These are phyloP conservation scores for Tragelaphus scriptus DNA, from an alignment of 2,113 vertebrate genomes.

Conservation along the genomic window DNA sequence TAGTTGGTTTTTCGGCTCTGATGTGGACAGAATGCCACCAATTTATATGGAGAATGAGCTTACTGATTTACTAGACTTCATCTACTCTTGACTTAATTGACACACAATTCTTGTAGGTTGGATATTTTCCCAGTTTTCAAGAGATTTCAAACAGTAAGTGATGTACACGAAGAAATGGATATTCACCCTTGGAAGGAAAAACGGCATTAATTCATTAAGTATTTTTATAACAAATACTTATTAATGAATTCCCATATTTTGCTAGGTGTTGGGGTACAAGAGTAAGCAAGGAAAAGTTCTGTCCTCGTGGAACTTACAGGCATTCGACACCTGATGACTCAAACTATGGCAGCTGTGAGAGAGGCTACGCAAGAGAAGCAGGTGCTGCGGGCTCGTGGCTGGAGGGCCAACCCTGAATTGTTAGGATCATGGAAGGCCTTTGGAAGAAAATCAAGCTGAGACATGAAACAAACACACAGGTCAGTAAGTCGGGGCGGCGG, in stretches of 20 bases:
- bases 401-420: not conserved
- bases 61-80: too few species aligned
- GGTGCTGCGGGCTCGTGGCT: not conserved
- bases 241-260: not conserved
- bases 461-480: not conserved
- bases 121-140: not conserved
- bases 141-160: not conserved
- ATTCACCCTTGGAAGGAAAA: not conserved
- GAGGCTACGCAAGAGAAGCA: not conserved
- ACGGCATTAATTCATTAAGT: not conserved
- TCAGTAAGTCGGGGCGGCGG: not conserved
- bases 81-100: not conserved
- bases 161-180: not conserved
- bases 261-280: not conserved
- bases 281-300: not conserved
- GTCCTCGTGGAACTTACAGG: not conserved
- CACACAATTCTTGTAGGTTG: not conserved
- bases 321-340: not conserved
- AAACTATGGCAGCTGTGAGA: not conserved
- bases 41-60: not conserved
- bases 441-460: not conserved
- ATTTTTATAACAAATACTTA: not conserved
- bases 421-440: not conserved
- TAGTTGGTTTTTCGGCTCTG: not conserved
- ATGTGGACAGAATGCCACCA: not conserved